Percentiles rank a stretch among this genome's conserved stretches.
These are phyloP conservation scores for Megalops cyprinoides DNA, from an alignment of 2,797 vertebrate species.

Conservation along the genomic window DNA sequence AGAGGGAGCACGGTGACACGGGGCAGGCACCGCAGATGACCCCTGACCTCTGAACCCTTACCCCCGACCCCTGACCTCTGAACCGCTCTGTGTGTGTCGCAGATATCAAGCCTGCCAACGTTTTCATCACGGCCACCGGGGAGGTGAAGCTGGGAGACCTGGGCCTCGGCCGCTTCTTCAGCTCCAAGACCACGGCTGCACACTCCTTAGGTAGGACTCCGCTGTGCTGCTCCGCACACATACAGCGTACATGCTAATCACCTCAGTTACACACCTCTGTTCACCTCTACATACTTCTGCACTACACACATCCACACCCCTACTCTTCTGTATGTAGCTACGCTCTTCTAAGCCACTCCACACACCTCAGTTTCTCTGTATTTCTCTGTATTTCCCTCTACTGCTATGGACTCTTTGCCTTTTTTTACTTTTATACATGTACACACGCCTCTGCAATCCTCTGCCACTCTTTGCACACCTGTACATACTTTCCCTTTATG, in stretches of 20 bases:
- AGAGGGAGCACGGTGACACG: neutral
- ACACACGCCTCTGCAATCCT: neutral
- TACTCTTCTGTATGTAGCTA: no score
- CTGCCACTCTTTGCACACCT: neutral
- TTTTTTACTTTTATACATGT: neutral
- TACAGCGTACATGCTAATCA: no score
- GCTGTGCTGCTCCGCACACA: no score
- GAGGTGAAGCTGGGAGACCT: constrained; percentile 83
- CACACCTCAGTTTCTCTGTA: no score
- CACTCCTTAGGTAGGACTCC: constrained; percentile 88
- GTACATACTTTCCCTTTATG: no score
- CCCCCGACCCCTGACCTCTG: neutral
- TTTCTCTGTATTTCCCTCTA: no score
- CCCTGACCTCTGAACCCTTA: neutral
- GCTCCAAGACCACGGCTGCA: constrained; percentile 83
- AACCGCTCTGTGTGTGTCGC: constrained; percentile 45
- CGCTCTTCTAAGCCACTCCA: no score
- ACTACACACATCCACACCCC: neutral
- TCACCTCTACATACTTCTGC: neutral
- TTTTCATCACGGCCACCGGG: constrained; percentile 83
- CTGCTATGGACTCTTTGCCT: no score
- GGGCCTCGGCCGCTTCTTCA: constrained; percentile 81
- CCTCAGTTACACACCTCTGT: neutral
- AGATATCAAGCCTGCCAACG: constrained; percentile 87
- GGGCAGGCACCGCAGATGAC: neutral